Base-by-base conservation (phyloP, 2,797 vertebrate species). In the Hapalemur alaotrensis region DNA sequence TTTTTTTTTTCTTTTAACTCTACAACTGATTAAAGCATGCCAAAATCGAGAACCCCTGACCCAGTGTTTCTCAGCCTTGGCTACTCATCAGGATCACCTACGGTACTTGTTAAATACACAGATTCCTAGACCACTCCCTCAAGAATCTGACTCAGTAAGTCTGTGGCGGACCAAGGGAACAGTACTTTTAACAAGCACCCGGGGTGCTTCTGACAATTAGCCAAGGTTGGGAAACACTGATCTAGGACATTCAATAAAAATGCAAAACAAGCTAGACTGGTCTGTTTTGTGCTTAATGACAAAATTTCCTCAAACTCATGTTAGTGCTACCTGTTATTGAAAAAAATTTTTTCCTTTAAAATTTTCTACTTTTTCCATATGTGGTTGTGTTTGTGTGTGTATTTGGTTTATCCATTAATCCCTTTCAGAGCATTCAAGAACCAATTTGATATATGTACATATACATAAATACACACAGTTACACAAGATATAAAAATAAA, bases 171-270 rank as follows among this genome's bases (percentile, higher is more conserved):
- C 76, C 17, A 35, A 78, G 17, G 22, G 61, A 78, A 46, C 35
- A 23, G 61, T 22, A 9, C 25, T 35, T 89, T 46, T 59, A 78
- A 85, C 23, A 86, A 63, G 28, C 32, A 81, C 7, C 43, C 22
- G 50, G 0, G 7, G 46, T 46, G 25, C 61, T 79, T 80, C 70
- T 65, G 85, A 46, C 61, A 88, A 76, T 94, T 61, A 88, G 72
- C 78, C 52, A 72, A 78, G 48, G 70, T 80, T 95, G 59, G 91
- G 88, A 88, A 80, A 94, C 48, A 72, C 35, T 87, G 15, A n/a
- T 30, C 32, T 52, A 76, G 54, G 48, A n/a, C 38, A 25, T 35
- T 35, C 59, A 86, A 57, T 63, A 79, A 75, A 96, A 81, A 57
- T n/a, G 7, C 1, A 57, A 73, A 90, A 89, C 54, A 32, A 79